Evolutionary conservation across 2,888 invertebrate species (phyloP).

Genomic region (Tipula unca): DNA sequence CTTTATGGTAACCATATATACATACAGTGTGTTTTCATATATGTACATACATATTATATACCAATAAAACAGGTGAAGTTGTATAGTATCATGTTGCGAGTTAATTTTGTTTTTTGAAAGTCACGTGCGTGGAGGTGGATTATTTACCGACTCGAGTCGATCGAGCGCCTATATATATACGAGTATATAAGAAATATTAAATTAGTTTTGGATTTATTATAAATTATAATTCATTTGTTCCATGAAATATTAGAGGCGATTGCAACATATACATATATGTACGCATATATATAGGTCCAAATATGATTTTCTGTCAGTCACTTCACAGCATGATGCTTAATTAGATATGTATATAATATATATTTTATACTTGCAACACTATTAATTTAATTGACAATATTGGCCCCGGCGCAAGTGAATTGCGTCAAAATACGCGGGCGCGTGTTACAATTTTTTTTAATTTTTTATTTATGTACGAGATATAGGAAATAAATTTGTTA

Average conservation of each 20-base stretch:
- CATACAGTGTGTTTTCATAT: background rate
- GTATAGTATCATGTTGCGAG: background rate
- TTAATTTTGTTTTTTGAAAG: background rate
- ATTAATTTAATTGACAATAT: slow-evolving; percentile 8
- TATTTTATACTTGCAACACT: background rate
- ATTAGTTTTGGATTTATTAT: background rate
- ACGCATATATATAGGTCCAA: background rate
- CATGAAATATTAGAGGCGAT: background rate
- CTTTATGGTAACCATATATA: background rate
- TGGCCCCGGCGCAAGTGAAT: background rate
- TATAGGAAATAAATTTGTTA: background rate
- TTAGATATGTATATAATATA: background rate
- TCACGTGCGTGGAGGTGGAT: slow-evolving; percentile 14
- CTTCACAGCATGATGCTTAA: background rate
- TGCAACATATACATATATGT: background rate
- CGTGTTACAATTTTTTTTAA: background rate
- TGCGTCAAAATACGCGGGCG: background rate
- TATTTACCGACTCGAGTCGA: background rate
- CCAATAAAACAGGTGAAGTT: background rate
- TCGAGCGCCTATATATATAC: no score
- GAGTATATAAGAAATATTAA: background rate
- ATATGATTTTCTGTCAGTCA: background rate
- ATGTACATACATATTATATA: background rate
- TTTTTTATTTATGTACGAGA: background rate
- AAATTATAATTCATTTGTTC: background rate